Evolutionary conservation across 1,140 invertebrate genomes (phyloP).

Genomic region (Myzus persicae): DNA sequence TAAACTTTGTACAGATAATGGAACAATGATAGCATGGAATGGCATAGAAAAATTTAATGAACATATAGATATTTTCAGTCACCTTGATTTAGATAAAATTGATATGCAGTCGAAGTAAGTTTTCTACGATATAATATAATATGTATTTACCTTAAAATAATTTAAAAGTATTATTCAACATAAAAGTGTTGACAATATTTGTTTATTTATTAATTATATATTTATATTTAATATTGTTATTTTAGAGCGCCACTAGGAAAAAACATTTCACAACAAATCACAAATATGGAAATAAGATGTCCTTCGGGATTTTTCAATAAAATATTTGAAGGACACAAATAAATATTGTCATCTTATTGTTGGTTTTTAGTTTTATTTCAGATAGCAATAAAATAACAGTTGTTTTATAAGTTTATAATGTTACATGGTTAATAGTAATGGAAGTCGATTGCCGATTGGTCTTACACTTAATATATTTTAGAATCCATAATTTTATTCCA

Average conservation of each 20-base stretch:
- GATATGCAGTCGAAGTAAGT: slow-evolving; percentile 65
- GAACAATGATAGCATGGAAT: slow-evolving; percentile 99
- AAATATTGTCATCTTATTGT: neutral
- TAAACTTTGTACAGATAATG: slow-evolving; percentile 96
- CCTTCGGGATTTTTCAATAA: slow-evolving; percentile 51
- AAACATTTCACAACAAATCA: slow-evolving; percentile 69
- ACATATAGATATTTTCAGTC: slow-evolving; percentile 65
- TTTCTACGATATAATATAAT: slow-evolving; percentile 26
- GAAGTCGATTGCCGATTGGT: too few species aligned
- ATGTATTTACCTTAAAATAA: neutral
- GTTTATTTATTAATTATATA: neutral
- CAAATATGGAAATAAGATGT: slow-evolving; percentile 69
- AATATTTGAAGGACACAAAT: slow-evolving; percentile 40
- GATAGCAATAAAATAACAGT: slow-evolving; percentile 36
- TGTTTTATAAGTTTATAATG: slow-evolving; percentile 25
- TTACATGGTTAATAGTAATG: neutral
- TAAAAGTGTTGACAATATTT: neutral
- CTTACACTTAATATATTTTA: neutral
- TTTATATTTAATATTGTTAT: slow-evolving; percentile 36
- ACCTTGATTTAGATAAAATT: slow-evolving; percentile 67
- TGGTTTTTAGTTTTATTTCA: slow-evolving; percentile 18
- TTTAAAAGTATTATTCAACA: neutral
- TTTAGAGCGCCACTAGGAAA: slow-evolving; percentile 69
- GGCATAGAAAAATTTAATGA: slow-evolving; percentile 79
- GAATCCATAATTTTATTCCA: slow-evolving; percentile 22